phyloP scores from a whole-genome alignment of 2,113 vertebrate genomes.

The Scophthalmus maximus region DNA sequence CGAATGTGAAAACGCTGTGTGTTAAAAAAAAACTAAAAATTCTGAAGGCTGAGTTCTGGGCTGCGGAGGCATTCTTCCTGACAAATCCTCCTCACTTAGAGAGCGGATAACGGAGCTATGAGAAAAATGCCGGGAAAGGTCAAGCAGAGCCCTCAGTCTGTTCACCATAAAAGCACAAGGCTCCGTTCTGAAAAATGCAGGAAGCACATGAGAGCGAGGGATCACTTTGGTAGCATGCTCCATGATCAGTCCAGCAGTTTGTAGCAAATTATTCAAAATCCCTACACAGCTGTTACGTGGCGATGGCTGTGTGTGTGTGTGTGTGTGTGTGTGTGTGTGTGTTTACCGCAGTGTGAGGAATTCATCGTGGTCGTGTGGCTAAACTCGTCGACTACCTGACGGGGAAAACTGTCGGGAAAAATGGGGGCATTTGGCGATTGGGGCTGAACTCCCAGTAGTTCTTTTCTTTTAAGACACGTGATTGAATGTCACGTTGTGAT shows the following conservation, averaged over 20 bases:
- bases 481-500: conserved; percentile 51
- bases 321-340: conserved; percentile 23
- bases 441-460: not conserved
- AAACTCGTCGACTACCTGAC: not conserved
- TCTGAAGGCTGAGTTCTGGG: not conserved
- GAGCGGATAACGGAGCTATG: conserved; percentile 56
- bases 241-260: conserved; percentile 14
- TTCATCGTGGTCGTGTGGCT: conserved; percentile 23
- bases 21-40: not conserved
- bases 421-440: not conserved
- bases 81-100: conserved; percentile 16
- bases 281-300: conserved; percentile 11
- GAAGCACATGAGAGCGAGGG: not conserved
- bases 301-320: not conserved
- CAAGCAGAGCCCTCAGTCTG: conserved; percentile 23
- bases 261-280: conserved; percentile 12
- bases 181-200: conserved; percentile 29
- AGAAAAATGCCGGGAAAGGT: conserved; percentile 58
- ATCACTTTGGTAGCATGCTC: conserved; percentile 4
- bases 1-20: not conserved
- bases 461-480: conserved; percentile 8
- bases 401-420: not conserved
- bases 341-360: conserved; percentile 50
- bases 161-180: conserved; percentile 63
- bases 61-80: conserved; percentile 16